A percentile compares a stretch with the other conserved stretches of the same genome.
These are phyloP conservation scores for Mechanitis messenoides DNA, from an alignment of 2,888 invertebrate genomes.

Conservation along the genomic window DNA sequence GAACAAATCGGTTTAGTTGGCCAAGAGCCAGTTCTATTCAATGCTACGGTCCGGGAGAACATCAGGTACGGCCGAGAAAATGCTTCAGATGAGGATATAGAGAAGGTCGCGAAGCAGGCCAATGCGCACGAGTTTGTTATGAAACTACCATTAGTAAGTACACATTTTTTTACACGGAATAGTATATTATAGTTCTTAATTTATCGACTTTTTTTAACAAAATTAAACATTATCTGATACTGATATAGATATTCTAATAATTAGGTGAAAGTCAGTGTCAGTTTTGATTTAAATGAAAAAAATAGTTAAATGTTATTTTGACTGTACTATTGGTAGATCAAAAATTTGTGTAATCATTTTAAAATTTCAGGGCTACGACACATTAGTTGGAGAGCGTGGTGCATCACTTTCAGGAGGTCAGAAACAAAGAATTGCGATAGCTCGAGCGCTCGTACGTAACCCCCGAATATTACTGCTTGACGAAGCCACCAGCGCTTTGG, in stretches of 20 bases:
- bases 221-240: too few relatives aligned
- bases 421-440: slow-evolving; percentile 93
- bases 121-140: slow-evolving; percentile 87
- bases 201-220: too few relatives aligned
- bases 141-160: slow-evolving; percentile 79
- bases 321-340: not conserved
- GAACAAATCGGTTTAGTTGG: slow-evolving; percentile 91
- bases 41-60: slow-evolving; percentile 89
- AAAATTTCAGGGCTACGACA: slow-evolving; percentile 81
- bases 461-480: slow-evolving; percentile 88
- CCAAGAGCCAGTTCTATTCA: slow-evolving; percentile 93
- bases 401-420: slow-evolving; percentile 91
- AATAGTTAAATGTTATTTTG: too few relatives aligned
- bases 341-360: not conserved
- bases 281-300: too few relatives aligned
- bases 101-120: slow-evolving; percentile 82
- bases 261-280: too few relatives aligned
- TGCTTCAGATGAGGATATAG: slow-evolving; percentile 81
- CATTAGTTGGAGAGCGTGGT: slow-evolving; percentile 89
- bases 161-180: not conserved
- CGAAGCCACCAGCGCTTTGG: slow-evolving; percentile 93
- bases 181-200: too few relatives aligned
- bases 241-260: too few relatives aligned
- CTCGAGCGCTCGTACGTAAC: slow-evolving; percentile 87
- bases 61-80: slow-evolving; percentile 86